These are phyloP conservation scores for Oriolus oriolus DNA, from an alignment of 2,113 vertebrate species.

Conservation along the genomic window DNA sequence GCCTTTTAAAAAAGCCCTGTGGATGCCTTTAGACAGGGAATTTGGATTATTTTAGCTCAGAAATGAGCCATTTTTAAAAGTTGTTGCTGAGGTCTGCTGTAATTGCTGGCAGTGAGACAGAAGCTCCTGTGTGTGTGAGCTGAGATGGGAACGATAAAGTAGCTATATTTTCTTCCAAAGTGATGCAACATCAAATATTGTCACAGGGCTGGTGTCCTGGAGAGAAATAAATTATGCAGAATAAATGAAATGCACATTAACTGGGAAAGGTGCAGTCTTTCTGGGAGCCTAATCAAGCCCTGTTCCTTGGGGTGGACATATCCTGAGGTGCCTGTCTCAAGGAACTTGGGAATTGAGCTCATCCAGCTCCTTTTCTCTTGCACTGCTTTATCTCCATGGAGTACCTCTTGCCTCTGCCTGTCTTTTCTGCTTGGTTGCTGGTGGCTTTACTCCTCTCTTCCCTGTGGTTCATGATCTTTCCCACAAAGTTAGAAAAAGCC, in stretches of 20 bases:
- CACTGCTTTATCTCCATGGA: not conserved
- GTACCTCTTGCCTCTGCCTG: not conserved
- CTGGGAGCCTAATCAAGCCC: conserved; percentile 8
- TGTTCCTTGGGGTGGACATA: not conserved
- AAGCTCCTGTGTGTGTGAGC: not conserved
- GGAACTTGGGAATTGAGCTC: not conserved
- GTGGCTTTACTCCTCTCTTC: not conserved
- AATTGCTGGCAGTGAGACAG: conserved; percentile 45
- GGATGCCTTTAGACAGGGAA: not conserved
- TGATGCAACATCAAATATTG: conserved; percentile 60
- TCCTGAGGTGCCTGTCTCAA: not conserved
- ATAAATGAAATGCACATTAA: conserved; percentile 69
- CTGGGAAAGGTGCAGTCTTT: conserved; percentile 29
- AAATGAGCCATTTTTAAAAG: conserved; percentile 20
- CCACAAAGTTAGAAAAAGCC: not conserved
- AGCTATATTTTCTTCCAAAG: conserved; percentile 44
- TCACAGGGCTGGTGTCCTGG: conserved; percentile 44
- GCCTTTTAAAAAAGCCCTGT: not conserved
- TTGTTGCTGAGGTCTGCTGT: conserved; percentile 54
- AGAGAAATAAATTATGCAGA: conserved; percentile 49
- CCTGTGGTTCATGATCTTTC: not conserved
- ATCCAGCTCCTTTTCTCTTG: not conserved
- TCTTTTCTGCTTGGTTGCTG: conserved; percentile 24
- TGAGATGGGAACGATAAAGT: conserved; percentile 25
- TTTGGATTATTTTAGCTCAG: conserved; percentile 38